Evolutionary conservation across 2,113 vertebrate genomes (phyloP).

Genomic region (Ailuropoda melanoleuca): DNA sequence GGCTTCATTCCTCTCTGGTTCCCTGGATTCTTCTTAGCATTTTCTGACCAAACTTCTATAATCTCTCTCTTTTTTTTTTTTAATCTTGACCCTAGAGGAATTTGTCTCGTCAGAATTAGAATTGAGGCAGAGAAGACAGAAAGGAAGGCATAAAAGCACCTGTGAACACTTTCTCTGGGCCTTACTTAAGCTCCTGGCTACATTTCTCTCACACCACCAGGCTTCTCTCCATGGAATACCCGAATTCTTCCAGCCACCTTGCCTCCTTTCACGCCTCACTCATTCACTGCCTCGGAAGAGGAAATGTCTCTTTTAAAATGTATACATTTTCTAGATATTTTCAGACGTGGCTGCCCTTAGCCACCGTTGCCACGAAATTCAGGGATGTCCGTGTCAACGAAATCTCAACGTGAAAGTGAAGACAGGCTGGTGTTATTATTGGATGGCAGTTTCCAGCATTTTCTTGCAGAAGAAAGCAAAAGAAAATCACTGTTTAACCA

Average conservation of each 20-base stretch:
- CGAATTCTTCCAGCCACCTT: background rate
- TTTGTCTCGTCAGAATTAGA: background rate
- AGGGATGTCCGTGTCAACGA: background rate
- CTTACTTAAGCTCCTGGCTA: background rate
- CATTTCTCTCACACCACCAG: background rate
- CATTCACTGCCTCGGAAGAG: background rate
- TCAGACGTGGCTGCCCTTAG: background rate
- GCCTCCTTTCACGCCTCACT: background rate
- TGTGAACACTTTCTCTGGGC: background rate
- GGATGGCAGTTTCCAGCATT: background rate
- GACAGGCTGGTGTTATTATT: background rate
- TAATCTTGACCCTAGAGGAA: background rate
- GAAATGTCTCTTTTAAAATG: background rate
- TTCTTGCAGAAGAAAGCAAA: background rate
- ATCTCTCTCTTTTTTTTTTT: background rate
- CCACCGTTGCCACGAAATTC: background rate
- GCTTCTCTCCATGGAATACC: background rate
- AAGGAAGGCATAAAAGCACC: background rate
- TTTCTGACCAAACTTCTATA: background rate
- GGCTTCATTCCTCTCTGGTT: background rate
- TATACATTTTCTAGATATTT: background rate
- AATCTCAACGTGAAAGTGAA: background rate
- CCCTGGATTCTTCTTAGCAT: background rate
- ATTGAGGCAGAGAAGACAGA: background rate
- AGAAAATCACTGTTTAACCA: background rate